Evolutionary conservation across 2,888 invertebrate genomes (phyloP).

Genomic region (Eubasilissa splendida): DNA sequence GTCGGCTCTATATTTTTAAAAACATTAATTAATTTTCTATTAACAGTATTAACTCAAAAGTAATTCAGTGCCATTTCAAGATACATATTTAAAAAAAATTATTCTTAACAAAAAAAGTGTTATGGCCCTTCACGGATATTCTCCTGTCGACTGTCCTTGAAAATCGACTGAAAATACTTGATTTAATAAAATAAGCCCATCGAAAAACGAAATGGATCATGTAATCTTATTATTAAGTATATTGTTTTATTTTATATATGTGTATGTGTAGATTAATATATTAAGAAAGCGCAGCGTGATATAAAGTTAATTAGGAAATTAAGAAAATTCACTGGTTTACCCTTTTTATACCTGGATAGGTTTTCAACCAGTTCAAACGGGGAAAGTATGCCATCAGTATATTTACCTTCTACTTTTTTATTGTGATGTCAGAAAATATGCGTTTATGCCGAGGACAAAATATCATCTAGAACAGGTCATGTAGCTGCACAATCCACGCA

Average conservation of each 20-base stretch:
- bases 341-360: conserved; percentile 14
- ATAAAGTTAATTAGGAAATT: conserved; percentile 63
- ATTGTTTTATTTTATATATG: conserved; percentile 45
- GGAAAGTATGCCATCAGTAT: not conserved
- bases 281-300: conserved; percentile 74
- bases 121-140: conserved; percentile 11
- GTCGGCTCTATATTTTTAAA: conserved; percentile 15
- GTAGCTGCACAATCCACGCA: too few species aligned
- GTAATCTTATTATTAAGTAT: conserved; percentile 49
- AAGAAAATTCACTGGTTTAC: conserved; percentile 46
- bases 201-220: conserved; percentile 50
- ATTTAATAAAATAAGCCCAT: conserved; percentile 44
- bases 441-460: too few species aligned
- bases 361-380: not conserved
- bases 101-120: conserved; percentile 12
- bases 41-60: conserved; percentile 26
- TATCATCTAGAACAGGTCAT: too few species aligned
- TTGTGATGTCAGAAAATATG: too few species aligned
- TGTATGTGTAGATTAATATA: conserved; percentile 48
- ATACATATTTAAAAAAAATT: not conserved
- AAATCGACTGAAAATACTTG: conserved; percentile 22
- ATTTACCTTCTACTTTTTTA: too few species aligned
- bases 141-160: conserved; percentile 40
- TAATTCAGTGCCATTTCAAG: conserved; percentile 24
- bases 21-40: conserved; percentile 9